A percentile compares a stretch with the other conserved stretches of the same genome.
These are phyloP conservation scores for Bruchidius siliquastri DNA, from an alignment of 2,888 invertebrate species.

Conservation along the genomic window DNA sequence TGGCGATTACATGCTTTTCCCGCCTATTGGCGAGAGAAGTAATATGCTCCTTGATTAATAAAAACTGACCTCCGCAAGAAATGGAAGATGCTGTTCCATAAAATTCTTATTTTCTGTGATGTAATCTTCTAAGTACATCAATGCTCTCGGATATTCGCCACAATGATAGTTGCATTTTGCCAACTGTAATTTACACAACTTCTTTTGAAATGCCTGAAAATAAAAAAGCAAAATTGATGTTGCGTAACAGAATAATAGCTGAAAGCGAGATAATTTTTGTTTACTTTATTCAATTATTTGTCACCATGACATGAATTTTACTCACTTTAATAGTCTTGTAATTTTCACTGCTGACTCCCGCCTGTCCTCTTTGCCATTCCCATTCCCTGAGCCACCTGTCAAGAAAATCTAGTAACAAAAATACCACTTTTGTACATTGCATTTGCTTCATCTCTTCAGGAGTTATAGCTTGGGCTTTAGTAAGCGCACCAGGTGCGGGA, in stretches of 20 bases:
- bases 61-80: conserved; percentile 52
- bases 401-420: conserved; percentile 70
- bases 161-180: conserved; percentile 71
- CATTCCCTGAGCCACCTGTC: conserved; percentile 70
- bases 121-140: conserved; percentile 72
- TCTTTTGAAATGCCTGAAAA: conserved; percentile 20
- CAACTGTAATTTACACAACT: conserved; percentile 60
- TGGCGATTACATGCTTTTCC: too few species aligned
- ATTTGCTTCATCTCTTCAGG: conserved; percentile 43
- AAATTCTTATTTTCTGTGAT: conserved; percentile 56
- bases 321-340: conserved; percentile 26
- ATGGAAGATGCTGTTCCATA: conserved; percentile 58
- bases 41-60: neutral
- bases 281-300: too few species aligned
- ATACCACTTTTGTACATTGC: conserved; percentile 65
- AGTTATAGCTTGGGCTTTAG: conserved; percentile 19
- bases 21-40: neutral
- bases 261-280: too few species aligned
- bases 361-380: conserved; percentile 42
- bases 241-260: too few species aligned
- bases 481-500: conserved; percentile 22
- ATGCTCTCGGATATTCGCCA: conserved; percentile 68
- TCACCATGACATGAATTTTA: too few species aligned
- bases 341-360: conserved; percentile 31
- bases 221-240: too few species aligned